Percentiles rank a stretch among this genome's conserved stretches.
These are phyloP conservation scores for Noctua comes DNA, from an alignment of 2,888 invertebrate genomes.

Conservation along the genomic window DNA sequence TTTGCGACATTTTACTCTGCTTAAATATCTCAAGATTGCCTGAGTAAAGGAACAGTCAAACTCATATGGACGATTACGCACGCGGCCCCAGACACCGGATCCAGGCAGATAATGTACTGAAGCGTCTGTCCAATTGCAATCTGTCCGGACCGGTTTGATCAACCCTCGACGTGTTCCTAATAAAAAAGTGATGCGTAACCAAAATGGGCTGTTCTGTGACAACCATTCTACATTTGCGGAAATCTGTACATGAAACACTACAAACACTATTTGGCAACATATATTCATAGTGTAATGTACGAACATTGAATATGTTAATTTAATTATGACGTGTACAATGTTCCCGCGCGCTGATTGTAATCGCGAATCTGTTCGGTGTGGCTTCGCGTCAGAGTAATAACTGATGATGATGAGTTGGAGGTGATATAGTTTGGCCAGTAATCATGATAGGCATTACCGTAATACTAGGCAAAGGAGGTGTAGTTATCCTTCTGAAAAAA, in stretches of 20 bases:
- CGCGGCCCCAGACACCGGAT: neutral
- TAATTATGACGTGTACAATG: slow-evolving; percentile 48
- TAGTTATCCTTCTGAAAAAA: too few relatives aligned
- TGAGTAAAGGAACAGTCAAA: neutral
- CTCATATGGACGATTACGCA: neutral
- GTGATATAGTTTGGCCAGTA: neutral
- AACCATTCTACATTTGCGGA: slow-evolving; percentile 6
- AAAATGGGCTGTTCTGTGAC: neutral
- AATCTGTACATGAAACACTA: slow-evolving; percentile 29
- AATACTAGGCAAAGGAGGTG: neutral
- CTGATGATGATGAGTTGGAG: neutral
- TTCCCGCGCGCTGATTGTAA: slow-evolving; percentile 32
- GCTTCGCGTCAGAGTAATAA: neutral
- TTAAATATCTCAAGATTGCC: neutral
- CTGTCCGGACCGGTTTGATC: neutral
- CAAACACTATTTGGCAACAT: slow-evolving; percentile 1
- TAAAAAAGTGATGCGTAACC: neutral
- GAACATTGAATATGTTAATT: slow-evolving; percentile 54
- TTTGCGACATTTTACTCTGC: neutral
- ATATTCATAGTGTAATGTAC: slow-evolving; percentile 16
- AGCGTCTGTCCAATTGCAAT: neutral
- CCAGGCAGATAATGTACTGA: neutral
- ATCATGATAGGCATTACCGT: neutral
- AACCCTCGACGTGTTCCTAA: neutral
- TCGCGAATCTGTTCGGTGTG: slow-evolving; percentile 27